Percentiles rank a stretch among this genome's conserved stretches.
These are phyloP conservation scores for Erythrocercus mccallii DNA, from an alignment of 2,113 vertebrate genomes.

Conservation along the genomic window DNA sequence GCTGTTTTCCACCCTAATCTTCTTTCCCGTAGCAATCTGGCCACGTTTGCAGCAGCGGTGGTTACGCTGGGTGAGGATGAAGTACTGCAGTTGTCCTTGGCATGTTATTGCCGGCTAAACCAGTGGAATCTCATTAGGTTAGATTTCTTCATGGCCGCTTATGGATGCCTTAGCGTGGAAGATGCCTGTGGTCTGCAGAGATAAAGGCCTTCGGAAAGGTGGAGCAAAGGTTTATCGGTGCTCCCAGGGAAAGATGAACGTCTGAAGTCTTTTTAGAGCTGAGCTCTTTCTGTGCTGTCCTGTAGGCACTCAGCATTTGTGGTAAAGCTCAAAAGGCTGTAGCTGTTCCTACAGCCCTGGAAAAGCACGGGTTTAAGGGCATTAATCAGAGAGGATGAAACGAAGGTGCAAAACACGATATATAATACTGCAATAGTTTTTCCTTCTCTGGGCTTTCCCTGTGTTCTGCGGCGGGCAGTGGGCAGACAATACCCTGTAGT, in stretches of 20 bases:
- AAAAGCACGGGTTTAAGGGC: background rate
- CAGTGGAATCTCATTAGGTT: conserved; percentile 18
- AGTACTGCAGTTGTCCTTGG: background rate
- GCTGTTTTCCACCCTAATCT: background rate
- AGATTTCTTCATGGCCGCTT: background rate
- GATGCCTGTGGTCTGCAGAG: conserved; percentile 13
- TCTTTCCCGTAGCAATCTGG: background rate
- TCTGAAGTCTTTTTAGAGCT: background rate
- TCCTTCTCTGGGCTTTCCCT: background rate
- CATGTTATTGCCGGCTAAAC: background rate
- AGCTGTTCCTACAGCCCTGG: background rate
- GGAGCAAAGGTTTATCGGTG: background rate
- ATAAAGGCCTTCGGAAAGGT: background rate
- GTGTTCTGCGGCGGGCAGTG: background rate
- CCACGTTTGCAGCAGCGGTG: background rate
- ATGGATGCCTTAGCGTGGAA: background rate
- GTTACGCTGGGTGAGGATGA: background rate
- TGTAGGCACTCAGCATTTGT: background rate
- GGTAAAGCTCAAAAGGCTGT: background rate
- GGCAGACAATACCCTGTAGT: accelerated
- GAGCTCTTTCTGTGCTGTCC: background rate
- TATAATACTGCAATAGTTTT: background rate
- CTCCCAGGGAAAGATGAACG: background rate
- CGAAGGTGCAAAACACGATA: background rate
- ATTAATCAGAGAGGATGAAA: background rate